Conservation (phyloP, 2,888 invertebrate species). For the Nasonia oneida region DNA sequence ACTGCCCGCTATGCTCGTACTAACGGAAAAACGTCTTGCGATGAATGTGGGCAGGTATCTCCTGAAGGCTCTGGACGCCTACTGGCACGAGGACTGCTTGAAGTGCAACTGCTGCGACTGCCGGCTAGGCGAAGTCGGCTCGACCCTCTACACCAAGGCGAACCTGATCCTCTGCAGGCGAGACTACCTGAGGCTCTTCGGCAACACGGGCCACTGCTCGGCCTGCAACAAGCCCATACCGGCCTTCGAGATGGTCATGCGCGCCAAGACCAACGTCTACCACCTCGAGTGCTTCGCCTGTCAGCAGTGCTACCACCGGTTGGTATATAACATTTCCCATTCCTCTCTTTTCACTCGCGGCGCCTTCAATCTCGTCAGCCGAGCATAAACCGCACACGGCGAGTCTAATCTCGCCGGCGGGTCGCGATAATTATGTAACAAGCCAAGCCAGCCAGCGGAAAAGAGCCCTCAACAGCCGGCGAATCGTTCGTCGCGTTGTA, state of each 20-base stretch:
- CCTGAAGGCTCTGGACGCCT: conserved; percentile 94
- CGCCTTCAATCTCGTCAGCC: neutral
- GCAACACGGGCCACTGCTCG: conserved; percentile 97
- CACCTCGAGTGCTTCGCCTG: conserved; percentile 99
- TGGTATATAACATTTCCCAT: conserved; percentile 71
- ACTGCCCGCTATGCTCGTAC: too few relatives aligned
- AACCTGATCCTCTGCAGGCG: conserved; percentile 97
- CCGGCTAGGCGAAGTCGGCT: conserved; percentile 96
- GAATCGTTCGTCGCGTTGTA: conserved; percentile 15
- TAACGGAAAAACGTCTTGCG: too few relatives aligned
- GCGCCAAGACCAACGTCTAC: conserved; percentile 97
- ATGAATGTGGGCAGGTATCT: conserved; percentile 82
- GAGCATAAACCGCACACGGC: neutral
- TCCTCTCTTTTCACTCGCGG: neutral
- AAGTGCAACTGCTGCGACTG: conserved; percentile 99
- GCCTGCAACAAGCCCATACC: conserved; percentile 99
- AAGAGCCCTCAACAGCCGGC: neutral
- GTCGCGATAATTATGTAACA: conserved; percentile 77
- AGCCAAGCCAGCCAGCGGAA: conserved; percentile 68
- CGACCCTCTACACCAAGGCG: conserved; percentile 96
- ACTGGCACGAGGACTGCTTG: conserved; percentile 99
- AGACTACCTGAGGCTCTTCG: conserved; percentile 98
- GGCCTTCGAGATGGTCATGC: conserved; percentile 99
- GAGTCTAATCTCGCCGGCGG: conserved; percentile 40
- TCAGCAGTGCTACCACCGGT: conserved; percentile 99